Evolutionary conservation across 2,113 vertebrate genomes (phyloP).

Genomic region (Choloepus hoffmanni): DNA sequence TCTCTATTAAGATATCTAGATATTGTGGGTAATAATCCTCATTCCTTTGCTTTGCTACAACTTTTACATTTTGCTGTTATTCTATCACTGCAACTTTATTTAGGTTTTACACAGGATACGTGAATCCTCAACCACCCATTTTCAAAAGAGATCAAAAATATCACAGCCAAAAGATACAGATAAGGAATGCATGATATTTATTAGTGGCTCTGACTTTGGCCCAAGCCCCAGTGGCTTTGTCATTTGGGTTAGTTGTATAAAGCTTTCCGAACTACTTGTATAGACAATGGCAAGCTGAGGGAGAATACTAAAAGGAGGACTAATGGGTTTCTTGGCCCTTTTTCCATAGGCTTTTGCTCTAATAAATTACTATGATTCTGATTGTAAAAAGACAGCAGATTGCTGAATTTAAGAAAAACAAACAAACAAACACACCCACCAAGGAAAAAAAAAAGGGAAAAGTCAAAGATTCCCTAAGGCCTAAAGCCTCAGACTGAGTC

Average conservation of each 20-base stretch:
- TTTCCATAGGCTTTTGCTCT: slow-evolving; percentile 21
- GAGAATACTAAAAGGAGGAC: background rate
- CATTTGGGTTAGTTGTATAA: background rate
- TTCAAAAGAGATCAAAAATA: background rate
- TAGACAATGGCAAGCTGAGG: slow-evolving; percentile 34
- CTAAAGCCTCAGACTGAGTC: background rate
- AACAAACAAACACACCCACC: background rate
- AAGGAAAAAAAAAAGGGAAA: background rate
- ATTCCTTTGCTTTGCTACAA: background rate
- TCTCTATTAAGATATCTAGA: background rate
- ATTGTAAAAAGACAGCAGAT: background rate
- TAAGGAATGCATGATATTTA: background rate
- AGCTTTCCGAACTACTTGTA: slow-evolving; percentile 47
- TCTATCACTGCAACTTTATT: background rate
- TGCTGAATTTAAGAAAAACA: background rate
- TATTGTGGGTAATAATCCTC: background rate
- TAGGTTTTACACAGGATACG: background rate
- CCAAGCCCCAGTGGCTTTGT: background rate
- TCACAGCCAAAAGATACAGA: background rate
- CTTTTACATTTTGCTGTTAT: background rate
- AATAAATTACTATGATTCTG: background rate
- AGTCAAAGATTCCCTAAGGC: background rate
- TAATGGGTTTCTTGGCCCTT: slow-evolving; percentile 45
- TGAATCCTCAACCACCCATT: background rate
- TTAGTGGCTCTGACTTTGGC: background rate